These are phyloP conservation scores for Colletes gigas DNA, from an alignment of 1,140 invertebrate species.

Conservation along the genomic window DNA sequence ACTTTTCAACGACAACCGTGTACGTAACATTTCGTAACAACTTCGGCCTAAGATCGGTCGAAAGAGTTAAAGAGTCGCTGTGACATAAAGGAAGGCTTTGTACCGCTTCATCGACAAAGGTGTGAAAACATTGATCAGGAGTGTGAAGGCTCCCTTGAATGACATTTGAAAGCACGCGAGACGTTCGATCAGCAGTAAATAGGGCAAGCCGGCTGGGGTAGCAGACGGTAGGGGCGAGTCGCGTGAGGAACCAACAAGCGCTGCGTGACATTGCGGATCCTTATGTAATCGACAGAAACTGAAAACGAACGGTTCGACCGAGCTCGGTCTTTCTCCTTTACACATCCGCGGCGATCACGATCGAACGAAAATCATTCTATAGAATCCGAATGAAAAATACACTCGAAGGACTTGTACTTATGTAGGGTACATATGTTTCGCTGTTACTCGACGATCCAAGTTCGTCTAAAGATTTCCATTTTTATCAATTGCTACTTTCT, in stretches of 20 bases:
- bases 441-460: too few species aligned
- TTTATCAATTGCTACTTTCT: too few species aligned
- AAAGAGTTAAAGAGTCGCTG: too few species aligned
- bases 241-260: conserved; percentile 38
- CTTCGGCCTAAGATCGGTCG: too few species aligned
- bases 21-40: too few species aligned
- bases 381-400: too few species aligned
- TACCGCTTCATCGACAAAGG: neutral
- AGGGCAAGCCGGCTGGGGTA: conserved; percentile 20
- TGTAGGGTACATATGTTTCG: too few species aligned
- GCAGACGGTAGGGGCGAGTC: conserved; percentile 34
- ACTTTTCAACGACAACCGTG: too few species aligned
- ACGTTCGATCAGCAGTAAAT: conserved; percentile 50
- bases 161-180: conserved; percentile 41
- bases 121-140: conserved; percentile 34
- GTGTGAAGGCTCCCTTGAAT: neutral
- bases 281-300: conserved; percentile 46
- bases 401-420: too few species aligned
- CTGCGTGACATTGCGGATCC: conserved; percentile 52
- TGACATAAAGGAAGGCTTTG: neutral
- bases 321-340: neutral
- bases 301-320: conserved; percentile 4
- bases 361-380: neutral
- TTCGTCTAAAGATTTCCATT: too few species aligned
- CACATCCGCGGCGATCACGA: neutral